Base-by-base conservation (phyloP, 2,888 invertebrate species). In the Drosophila dives region DNA sequence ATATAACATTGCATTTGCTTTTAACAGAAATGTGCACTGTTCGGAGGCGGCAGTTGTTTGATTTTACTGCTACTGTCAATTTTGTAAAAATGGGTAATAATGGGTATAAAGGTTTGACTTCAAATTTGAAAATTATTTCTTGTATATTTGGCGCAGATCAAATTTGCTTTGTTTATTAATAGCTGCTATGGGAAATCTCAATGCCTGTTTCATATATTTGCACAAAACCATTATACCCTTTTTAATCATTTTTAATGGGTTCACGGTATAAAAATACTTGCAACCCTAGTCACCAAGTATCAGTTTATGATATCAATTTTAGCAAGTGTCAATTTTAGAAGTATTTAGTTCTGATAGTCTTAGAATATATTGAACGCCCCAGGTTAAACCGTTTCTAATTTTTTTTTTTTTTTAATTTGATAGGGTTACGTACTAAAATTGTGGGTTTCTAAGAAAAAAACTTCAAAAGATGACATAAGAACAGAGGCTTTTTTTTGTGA, bases 1-100 rank as follows among this genome's bases (percentile, higher is more conserved):
- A 85, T 87, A 87, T 81, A 77, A 81, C 74, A 85, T 87, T 68
- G 79, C 80, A 81, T 87, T 85, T 81, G 74, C 74, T 85, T 82
- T 81, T 69, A 83, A 73, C 78, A 75, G 75, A 86, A 83, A 73
- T 79, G 75, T 75, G 71, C 72, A 73, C 15, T 51, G 51, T 32
- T 2, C 32, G 61, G 33, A 48, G 51, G 29, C 60, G 74, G 62
- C 66, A 69, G 74, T 74, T 77, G 56, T 51, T 40, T 29, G 51
- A 48, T 23, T 40, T 45, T 59, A 48, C 23, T 32, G 42, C 40
- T 33, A 64, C 70, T 55, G 50, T n/a, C 10, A 11, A n/a, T 29
- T 29, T 29, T 29, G 29, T 29, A 29, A 29, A 29, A 29, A 29
- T 29, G 29, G 29, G 29, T 29, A 29, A 29, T 5, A 29, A 29